Conservation (phyloP, 2,888 invertebrate species). For the Parnassius smintheus region DNA sequence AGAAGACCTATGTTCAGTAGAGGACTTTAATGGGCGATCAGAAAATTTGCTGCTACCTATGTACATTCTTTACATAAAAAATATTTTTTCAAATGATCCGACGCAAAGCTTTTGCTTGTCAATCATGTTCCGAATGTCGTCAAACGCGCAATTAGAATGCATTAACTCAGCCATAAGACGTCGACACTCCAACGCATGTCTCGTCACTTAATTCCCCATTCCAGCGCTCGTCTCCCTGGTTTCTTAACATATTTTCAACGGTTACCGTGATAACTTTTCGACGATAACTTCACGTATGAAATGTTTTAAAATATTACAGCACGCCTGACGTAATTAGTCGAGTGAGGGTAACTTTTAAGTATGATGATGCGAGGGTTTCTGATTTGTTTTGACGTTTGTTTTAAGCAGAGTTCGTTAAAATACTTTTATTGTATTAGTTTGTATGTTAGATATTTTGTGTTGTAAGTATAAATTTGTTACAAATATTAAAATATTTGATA, state of each 20-base stretch:
- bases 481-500: no score
- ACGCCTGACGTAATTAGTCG: slow-evolving; percentile 58
- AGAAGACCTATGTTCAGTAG: no score
- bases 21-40: no score
- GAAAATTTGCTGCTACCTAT: no score
- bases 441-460: no score
- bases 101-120: slow-evolving; percentile 27
- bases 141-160: slow-evolving; percentile 44
- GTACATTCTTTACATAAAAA: no score
- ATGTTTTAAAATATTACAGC: slow-evolving; percentile 67
- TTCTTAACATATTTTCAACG: slow-evolving; percentile 53
- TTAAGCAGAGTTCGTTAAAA: not conserved
- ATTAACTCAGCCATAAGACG: slow-evolving; percentile 32
- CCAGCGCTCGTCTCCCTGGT: slow-evolving; percentile 41
- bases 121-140: slow-evolving; percentile 31
- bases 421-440: no score
- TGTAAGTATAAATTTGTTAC: no score
- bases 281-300: slow-evolving; percentile 57
- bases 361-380: slow-evolving; percentile 30
- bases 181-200: slow-evolving; percentile 15
- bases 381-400: slow-evolving; percentile 6
- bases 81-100: not conserved
- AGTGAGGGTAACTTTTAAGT: slow-evolving; percentile 51
- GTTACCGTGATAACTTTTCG: slow-evolving; percentile 46
- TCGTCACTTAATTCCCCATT: slow-evolving; percentile 35